Evolutionary conservation across 2,888 invertebrate species (phyloP).

Genomic region (Pristionchus arcanus): DNA sequence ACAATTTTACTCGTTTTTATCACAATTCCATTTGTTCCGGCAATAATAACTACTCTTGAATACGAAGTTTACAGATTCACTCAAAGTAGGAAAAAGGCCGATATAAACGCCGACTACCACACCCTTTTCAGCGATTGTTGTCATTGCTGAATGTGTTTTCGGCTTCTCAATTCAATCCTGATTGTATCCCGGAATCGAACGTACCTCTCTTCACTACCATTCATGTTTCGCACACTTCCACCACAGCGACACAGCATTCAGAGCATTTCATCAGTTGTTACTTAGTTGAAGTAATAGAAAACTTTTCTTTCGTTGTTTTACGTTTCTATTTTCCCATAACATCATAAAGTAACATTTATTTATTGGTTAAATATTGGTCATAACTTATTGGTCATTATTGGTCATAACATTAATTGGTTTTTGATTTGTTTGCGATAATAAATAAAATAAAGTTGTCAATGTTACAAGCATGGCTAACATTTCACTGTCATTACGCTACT

Average conservation of each 20-base stretch:
- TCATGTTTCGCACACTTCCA: neutral
- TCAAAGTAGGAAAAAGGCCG: neutral
- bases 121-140: neutral
- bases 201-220: neutral
- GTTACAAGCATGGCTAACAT: too few relatives aligned
- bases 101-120: too few relatives aligned
- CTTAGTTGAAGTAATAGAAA: too few relatives aligned
- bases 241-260: neutral
- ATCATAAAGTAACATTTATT: too few relatives aligned
- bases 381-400: too few relatives aligned
- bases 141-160: neutral
- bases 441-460: too few relatives aligned
- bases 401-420: too few relatives aligned
- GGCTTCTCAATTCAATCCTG: neutral
- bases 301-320: too few relatives aligned
- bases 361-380: too few relatives aligned
- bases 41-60: neutral
- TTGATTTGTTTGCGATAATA: too few relatives aligned
- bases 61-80: neutral
- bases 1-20: neutral
- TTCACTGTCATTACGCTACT: too few relatives aligned
- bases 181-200: neutral
- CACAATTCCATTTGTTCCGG: neutral
- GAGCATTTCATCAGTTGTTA: neutral
- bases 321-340: too few relatives aligned